Percentiles rank a stretch among this genome's conserved stretches.
phyloP scores from a whole-genome alignment of 2,888 invertebrate species.

The Catocala sponsa region DNA sequence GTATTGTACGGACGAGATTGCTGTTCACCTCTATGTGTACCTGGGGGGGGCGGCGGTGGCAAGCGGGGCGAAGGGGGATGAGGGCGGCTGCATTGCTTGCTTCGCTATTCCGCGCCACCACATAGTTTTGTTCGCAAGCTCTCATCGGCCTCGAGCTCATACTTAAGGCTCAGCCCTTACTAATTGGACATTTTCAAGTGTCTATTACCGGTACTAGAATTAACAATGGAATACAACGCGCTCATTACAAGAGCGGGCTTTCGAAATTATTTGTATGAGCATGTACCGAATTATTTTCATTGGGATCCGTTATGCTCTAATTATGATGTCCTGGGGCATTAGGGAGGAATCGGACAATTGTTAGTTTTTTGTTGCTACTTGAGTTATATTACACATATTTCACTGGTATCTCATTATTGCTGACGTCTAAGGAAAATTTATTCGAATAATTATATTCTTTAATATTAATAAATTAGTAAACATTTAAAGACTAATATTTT shows the following conservation, averaged over 20 bases:
- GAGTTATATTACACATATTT: neutral
- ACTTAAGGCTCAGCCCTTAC: conserved; percentile 73
- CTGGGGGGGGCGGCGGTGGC: conserved; percentile 55
- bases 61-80: conserved; percentile 45
- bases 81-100: conserved; percentile 67
- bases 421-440: too few species aligned
- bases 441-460: too few species aligned
- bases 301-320: conserved; percentile 44
- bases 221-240: conserved; percentile 56
- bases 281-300: conserved; percentile 48
- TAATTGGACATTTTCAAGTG: conserved; percentile 77
- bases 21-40: conserved; percentile 72
- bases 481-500: too few species aligned
- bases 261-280: conserved; percentile 41
- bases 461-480: too few species aligned
- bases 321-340: conserved; percentile 38
- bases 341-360: too few species aligned
- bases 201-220: conserved; percentile 59
- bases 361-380: neutral
- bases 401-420: too few species aligned
- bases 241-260: conserved; percentile 44
- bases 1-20: conserved; percentile 77
- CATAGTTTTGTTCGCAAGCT: conserved; percentile 83
- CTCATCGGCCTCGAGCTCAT: conserved; percentile 72
- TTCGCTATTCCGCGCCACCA: conserved; percentile 74